A percentile compares a stretch with the other conserved stretches of the same genome.
phyloP scores from a whole-genome alignment of 2,797 vertebrate species.

The Ctenopoma multispine region DNA sequence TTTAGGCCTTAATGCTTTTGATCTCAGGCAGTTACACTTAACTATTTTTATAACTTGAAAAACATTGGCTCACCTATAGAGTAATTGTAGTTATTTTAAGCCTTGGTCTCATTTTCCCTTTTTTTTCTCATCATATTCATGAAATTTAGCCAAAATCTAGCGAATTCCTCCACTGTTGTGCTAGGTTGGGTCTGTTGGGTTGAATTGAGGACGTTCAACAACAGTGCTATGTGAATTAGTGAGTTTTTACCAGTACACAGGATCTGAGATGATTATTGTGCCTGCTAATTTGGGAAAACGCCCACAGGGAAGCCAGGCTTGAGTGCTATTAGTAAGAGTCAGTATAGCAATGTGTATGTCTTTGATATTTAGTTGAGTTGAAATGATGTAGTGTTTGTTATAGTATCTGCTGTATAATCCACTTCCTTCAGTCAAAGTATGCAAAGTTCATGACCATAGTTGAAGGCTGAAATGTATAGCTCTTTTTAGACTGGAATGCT shows the following conservation, averaged over 20 bases:
- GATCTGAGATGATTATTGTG: constrained; percentile 4
- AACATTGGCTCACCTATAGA: constrained; percentile 40
- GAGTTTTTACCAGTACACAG: not conserved
- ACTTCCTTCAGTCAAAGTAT: too few species aligned
- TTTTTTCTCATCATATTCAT: constrained; percentile 1
- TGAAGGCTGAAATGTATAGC: not conserved
- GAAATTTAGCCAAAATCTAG: constrained; percentile 17
- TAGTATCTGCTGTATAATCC: too few species aligned
- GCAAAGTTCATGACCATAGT: too few species aligned
- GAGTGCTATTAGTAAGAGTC: not conserved
- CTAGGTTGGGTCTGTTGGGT: not conserved
- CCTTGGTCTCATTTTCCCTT: constrained; percentile 21
- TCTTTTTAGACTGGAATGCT: too few species aligned
- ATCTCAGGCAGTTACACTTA: not conserved
- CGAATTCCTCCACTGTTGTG: not conserved
- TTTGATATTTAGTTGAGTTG: not conserved
- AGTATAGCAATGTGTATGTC: not conserved
- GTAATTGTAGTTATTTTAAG: constrained; percentile 56
- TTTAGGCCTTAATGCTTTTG: constrained; percentile 17
- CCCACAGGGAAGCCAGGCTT: constrained; percentile 1
- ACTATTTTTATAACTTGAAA: constrained; percentile 42
- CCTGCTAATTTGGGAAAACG: not conserved
- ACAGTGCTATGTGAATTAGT: not conserved
- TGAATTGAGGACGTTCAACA: not conserved
- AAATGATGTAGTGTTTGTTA: too few species aligned